Base-by-base conservation (phyloP, 2,113 vertebrate genomes). In the Noctilio leporinus region DNA sequence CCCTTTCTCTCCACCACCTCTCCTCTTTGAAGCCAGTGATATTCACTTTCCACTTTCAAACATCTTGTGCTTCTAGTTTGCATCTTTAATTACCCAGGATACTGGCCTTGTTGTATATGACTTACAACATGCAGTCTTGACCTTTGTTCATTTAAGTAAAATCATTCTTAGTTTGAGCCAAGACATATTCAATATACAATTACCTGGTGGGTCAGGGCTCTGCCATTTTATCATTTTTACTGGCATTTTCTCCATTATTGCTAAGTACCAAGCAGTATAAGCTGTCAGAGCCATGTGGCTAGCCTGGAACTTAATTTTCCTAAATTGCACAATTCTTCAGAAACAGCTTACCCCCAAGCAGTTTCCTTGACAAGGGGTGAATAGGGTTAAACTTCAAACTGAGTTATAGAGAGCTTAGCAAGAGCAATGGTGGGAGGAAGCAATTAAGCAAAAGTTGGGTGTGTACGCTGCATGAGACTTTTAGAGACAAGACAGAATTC, bases 221-320 rank as follows among this genome's bases (percentile, higher is more conserved):
- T 96, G 93, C 69, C 59, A 4, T 95, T 96, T 97, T 95, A 94
- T 97, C 97, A 97, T 97, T 97, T 97, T 97, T 97, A 96, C 95
- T 96, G 97, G 97, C 96, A 96, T 97, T 97, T 97, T 97, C 95
- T 97, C 97, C 93, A 96, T 97, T 97, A 97, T 96, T 97, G 96
- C 94, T 97, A 97, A 97, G 96, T 97, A 95, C 94, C 89, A 64
- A 96, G 94, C 94, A 96, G 95, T 91, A 91, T 67, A 97, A 96
- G 95, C 96, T 97, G 97, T 97, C 96, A 97, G 94, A 96, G 86
- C 73, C 94, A 96, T 96, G 96, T 78, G 96, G 83, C 94, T 97
- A 51, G 49, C 75, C 93, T 91, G 96, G 97, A 97, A 97, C 93
- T 96, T 97, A 97, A 97, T 97, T 97, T 97, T 97, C 80, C 96